phyloP scores from a whole-genome alignment of 1,140 invertebrate species.

The Cyclina sinensis region DNA sequence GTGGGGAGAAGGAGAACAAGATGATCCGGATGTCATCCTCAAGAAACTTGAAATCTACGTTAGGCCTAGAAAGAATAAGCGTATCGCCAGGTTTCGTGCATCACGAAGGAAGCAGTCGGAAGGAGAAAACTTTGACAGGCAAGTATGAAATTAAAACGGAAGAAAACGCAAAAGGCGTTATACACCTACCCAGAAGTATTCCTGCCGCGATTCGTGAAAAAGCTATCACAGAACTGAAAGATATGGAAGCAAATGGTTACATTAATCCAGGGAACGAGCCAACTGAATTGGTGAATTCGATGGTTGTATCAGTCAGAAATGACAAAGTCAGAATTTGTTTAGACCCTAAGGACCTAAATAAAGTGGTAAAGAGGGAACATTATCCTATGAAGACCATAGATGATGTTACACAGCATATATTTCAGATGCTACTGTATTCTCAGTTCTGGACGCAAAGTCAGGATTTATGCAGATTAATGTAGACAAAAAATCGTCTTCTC shows the following conservation, averaged over 20 bases:
- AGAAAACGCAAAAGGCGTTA: constrained; percentile 47
- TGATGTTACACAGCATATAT: constrained; percentile 55
- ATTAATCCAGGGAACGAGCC: constrained; percentile 69
- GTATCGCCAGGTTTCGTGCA: constrained; percentile 3
- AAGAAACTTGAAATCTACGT: constrained; percentile 44
- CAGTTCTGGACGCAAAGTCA: constrained; percentile 49
- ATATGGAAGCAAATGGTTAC: constrained; percentile 66
- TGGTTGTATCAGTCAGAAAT: constrained; percentile 60
- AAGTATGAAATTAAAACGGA: constrained; percentile 53
- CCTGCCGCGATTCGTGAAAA: constrained; percentile 39
- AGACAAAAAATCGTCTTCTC: constrained; percentile 25
- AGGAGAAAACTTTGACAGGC: constrained; percentile 29
- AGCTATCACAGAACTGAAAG: constrained; percentile 50
- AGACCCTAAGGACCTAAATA: constrained; percentile 71
- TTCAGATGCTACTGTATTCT: constrained; percentile 62
- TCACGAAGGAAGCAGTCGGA: constrained; percentile 14
- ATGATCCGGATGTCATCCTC: constrained; percentile 1
- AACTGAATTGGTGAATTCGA: constrained; percentile 71
- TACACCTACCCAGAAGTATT: constrained; percentile 54
- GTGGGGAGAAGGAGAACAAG: constrained; percentile 1
- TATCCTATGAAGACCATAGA: constrained; percentile 64
- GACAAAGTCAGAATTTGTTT: constrained; percentile 71
- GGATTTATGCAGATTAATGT: constrained; percentile 68
- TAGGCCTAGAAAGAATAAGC: constrained; percentile 15
- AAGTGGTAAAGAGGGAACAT: constrained; percentile 62